Evolutionary conservation across 2,888 invertebrate genomes (phyloP).

Genomic region (Polydrusus pterygomalis): DNA sequence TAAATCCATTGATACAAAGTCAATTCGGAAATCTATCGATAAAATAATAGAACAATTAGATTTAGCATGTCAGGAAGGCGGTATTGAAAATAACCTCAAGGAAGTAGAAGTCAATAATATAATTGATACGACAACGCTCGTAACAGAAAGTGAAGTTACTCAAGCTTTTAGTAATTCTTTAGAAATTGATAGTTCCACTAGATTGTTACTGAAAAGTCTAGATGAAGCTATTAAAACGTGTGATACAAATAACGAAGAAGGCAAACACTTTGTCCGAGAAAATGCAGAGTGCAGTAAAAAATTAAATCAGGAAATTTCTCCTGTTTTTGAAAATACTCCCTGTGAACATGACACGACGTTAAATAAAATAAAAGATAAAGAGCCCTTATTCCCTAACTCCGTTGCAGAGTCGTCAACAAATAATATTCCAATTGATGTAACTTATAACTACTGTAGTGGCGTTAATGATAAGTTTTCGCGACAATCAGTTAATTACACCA

Average conservation of each 20-base stretch:
- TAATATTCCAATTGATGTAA: too few species aligned
- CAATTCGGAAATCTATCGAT: slow-evolving; percentile 6
- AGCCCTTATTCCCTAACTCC: too few species aligned
- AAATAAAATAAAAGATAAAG: too few species aligned
- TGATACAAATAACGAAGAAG: not conserved
- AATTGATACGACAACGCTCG: not conserved
- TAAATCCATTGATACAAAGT: not conserved
- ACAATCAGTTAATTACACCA: too few species aligned
- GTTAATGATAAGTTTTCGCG: too few species aligned
- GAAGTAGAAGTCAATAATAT: not conserved
- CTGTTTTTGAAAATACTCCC: too few species aligned
- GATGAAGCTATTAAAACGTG: slow-evolving; percentile 16
- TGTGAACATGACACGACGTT: too few species aligned
- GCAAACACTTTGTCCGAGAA: not conserved
- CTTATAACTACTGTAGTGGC: too few species aligned
- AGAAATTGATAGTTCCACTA: slow-evolving; percentile 2
- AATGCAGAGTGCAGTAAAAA: not conserved
- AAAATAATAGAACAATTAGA: not conserved
- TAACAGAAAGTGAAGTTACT: not conserved
- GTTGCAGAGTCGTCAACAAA: too few species aligned
- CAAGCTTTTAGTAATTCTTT: not conserved
- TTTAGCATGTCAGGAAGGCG: not conserved
- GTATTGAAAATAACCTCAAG: not conserved
- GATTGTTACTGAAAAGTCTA: slow-evolving; percentile 1
- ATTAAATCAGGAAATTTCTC: not conserved